Evolutionary conservation across 2,797 vertebrate species (phyloP), one percentile per base, ranked within the genome.

Genomic region (Chloroceryle inda): DNA sequence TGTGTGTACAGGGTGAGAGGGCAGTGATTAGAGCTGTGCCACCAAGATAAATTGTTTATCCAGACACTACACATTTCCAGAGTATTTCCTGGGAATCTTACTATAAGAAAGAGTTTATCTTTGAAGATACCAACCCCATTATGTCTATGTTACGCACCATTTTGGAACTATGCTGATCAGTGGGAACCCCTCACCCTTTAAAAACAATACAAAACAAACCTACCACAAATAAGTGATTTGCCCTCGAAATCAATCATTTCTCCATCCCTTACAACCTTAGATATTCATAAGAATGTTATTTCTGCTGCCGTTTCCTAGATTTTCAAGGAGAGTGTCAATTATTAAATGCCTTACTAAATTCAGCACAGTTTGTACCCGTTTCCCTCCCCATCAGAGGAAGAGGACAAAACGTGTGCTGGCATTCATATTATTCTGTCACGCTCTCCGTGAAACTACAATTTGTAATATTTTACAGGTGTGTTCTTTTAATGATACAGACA

Each of bases 1-100:
- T 98, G 98, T 98, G 98, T 98, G 98, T 98, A 98, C 97, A 98
- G 97, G 98, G 98, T 97, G 97, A 98, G 97, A 97, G 98, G 98
- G 96, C 94, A 97, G 92, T 88, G 96, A 97, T 96, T 89, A 96
- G 92, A 98, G 94, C 96, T 82, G 52, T 91, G 88, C 96, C 96
- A 97, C 96, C 88, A 96, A 98, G 97, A 98, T 88, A 96, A 96
- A 98, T 94, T 97, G 96, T 97, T 98, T 97, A 96, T 82, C 88
- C 96, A 97, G 97, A 97, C 95, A 87, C 83, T 88, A 83, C 96
- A 95, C 35, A 21, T 97, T 98, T 97, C 85, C 95, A 94, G 78
- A 89, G 82, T 88, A 97, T 97, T 97, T 97, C 94, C 92, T 97
- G 78, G 84, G 95, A 90, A 97, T 96, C 95, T 94, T 88, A 96